Evolutionary conservation across 2,888 invertebrate genomes (phyloP).

Genomic region (Cacoxenus indagator): DNA sequence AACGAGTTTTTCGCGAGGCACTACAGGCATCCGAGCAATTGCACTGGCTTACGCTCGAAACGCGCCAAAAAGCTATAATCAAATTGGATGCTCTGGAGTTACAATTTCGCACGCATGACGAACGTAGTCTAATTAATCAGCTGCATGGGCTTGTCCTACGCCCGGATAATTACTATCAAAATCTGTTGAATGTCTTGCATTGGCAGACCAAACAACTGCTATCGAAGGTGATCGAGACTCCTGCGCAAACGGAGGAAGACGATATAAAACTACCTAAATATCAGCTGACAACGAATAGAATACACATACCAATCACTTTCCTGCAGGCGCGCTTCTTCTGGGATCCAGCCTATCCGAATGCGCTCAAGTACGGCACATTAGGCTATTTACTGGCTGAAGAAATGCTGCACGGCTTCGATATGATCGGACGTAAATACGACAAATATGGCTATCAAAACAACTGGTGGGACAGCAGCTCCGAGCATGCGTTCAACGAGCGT

Average conservation of each 20-base stretch:
- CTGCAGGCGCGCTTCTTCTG: slow-evolving; percentile 66
- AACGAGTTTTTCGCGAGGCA: slow-evolving; percentile 57
- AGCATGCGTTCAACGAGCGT: slow-evolving; percentile 48
- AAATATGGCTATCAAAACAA: slow-evolving; percentile 56
- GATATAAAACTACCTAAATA: slow-evolving; percentile 54
- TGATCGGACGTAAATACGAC: slow-evolving; percentile 60
- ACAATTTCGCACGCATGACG: slow-evolving; percentile 51
- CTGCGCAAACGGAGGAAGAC: slow-evolving; percentile 43
- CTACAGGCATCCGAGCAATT: slow-evolving; percentile 55
- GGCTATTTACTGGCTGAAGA: slow-evolving; percentile 64
- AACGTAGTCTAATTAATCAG: slow-evolving; percentile 44
- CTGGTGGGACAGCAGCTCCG: slow-evolving; percentile 63
- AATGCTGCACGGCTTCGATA: slow-evolving; percentile 65
- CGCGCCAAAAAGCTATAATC: slow-evolving; percentile 54
- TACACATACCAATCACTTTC: slow-evolving; percentile 61
- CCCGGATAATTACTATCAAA: slow-evolving; percentile 52
- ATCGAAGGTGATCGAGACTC: slow-evolving; percentile 49
- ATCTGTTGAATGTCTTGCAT: slow-evolving; percentile 54
- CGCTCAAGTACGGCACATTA: slow-evolving; percentile 61
- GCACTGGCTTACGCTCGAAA: slow-evolving; percentile 56
- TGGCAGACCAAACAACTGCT: slow-evolving; percentile 54
- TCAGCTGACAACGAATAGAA: slow-evolving; percentile 54
- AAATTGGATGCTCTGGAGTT: slow-evolving; percentile 59
- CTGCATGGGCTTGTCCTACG: slow-evolving; percentile 46
- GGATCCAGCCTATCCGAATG: slow-evolving; percentile 62